Evolutionary conservation across 2,888 invertebrate species (phyloP).

Genomic region (Aplocera efformata): DNA sequence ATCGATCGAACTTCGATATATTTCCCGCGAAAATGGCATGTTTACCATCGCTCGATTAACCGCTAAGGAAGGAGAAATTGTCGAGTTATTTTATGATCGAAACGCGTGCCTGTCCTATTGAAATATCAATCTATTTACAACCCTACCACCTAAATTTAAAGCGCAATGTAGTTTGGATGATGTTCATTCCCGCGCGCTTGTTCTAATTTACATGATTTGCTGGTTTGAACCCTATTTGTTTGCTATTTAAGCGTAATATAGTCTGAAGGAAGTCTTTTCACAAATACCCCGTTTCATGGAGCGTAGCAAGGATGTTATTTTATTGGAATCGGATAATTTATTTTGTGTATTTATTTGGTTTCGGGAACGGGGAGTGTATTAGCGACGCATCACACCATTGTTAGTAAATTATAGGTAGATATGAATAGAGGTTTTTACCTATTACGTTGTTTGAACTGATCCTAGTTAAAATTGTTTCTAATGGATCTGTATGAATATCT

Average conservation of each 20-base stretch:
- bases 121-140: constrained; percentile 5
- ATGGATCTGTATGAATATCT: no score
- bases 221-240: constrained; percentile 26
- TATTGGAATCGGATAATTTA: constrained; percentile 78
- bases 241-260: background rate
- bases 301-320: constrained; percentile 65
- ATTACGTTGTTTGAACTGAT: no score
- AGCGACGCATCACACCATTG: constrained; percentile 18
- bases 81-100: constrained; percentile 46
- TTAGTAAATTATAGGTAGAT: no score
- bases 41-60: constrained; percentile 77
- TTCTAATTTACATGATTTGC: constrained; percentile 14
- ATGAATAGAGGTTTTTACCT: no score
- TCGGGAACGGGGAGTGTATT: constrained; percentile 56
- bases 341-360: constrained; percentile 73
- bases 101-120: constrained; percentile 49
- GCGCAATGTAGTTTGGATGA: no score
- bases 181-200: no score
- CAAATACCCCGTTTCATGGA: constrained; percentile 31
- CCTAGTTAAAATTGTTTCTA: no score
- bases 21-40: constrained; percentile 71
- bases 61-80: constrained; percentile 67
- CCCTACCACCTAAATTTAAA: no score
- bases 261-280: no score
- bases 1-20: constrained; percentile 58